Conservation (phyloP, 2,888 invertebrate species). For the Drosophila nigritarsus region DNA sequence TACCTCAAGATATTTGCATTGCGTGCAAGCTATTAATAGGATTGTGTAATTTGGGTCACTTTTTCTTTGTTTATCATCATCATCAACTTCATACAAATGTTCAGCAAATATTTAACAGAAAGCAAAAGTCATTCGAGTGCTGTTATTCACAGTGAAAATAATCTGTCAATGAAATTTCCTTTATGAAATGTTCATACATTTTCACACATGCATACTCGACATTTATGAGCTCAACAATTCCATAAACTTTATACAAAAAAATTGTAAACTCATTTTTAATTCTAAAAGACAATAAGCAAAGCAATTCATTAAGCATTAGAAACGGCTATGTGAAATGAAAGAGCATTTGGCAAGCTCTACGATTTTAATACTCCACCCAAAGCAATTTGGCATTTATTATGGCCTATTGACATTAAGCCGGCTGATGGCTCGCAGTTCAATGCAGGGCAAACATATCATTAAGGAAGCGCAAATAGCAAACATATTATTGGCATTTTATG, state of each 20-base stretch:
- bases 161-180: background rate
- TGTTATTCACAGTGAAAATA: background rate
- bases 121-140: background rate
- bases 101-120: background rate
- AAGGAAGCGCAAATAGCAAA: conserved; percentile 56
- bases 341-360: conserved; percentile 1
- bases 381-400: conserved; percentile 55
- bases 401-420: conserved; percentile 63
- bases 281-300: background rate
- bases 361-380: background rate
- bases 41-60: background rate
- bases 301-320: conserved; percentile 6
- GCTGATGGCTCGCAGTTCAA: conserved; percentile 32
- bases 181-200: background rate
- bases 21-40: background rate
- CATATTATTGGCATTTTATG: conserved; percentile 79
- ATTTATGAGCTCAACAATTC: background rate
- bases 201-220: background rate
- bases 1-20: background rate
- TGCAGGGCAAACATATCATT: conserved; percentile 48
- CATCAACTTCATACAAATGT: background rate
- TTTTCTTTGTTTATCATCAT: background rate
- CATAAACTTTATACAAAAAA: background rate
- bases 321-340: background rate
- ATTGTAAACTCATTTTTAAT: background rate